Conservation (phyloP, 2,888 invertebrate species). For the Cyaniris semiargus region DNA sequence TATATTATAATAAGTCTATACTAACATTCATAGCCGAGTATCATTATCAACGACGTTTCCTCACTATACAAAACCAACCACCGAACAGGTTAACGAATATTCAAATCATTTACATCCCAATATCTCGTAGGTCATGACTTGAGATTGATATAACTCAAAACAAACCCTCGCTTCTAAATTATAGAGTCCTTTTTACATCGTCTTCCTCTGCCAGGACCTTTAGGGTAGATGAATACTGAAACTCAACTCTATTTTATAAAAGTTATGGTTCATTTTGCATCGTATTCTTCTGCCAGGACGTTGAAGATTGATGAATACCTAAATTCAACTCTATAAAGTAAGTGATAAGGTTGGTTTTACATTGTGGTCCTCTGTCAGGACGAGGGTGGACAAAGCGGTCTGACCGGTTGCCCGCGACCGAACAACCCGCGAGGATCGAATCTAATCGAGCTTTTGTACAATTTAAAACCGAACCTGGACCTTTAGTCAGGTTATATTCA, state of each 20-base stretch:
- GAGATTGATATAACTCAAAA: background rate
- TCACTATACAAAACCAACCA: background rate
- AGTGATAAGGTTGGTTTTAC: background rate
- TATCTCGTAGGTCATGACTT: conserved; percentile 22
- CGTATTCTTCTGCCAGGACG: background rate
- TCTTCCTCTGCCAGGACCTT: background rate
- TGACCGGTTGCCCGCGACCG: conserved; percentile 65
- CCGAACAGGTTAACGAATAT: conserved; percentile 15
- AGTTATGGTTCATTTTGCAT: background rate
- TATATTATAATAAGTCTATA: too few relatives aligned
- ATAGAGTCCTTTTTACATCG: background rate
- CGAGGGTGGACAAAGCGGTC: conserved; percentile 75
- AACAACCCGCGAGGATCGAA: conserved; percentile 38
- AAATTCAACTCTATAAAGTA: background rate
- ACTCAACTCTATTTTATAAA: background rate
- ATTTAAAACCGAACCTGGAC: conserved; percentile 6
- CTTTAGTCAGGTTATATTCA: background rate
- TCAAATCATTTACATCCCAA: conserved; percentile 15
- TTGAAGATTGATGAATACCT: background rate
- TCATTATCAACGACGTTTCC: background rate
- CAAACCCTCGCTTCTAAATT: background rate
- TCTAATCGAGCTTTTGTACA: conserved; percentile 21
- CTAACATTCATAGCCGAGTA: too few relatives aligned
- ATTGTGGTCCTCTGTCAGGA: background rate
- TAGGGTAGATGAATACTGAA: background rate